Conservation (phyloP, 2,113 vertebrate species). For the Hippocampus barbouri region DNA sequence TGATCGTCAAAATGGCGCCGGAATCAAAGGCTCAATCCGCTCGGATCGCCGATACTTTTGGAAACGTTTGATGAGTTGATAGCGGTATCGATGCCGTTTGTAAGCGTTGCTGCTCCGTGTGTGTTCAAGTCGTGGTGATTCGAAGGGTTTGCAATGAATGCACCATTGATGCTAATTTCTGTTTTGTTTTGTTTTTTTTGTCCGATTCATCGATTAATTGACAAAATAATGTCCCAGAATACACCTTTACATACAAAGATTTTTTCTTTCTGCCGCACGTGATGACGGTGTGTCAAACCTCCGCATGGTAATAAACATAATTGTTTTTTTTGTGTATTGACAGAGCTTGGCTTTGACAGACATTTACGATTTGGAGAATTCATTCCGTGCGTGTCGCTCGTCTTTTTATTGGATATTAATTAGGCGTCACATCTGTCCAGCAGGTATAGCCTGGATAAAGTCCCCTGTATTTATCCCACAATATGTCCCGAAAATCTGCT, state of each 20-base stretch:
- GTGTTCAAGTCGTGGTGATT: too few relatives aligned
- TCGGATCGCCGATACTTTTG: constrained; percentile 7
- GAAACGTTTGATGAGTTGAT: background rate
- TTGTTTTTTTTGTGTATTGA: background rate
- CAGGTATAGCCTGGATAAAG: constrained; percentile 63
- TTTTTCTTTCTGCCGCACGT: too few relatives aligned
- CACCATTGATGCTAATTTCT: too few relatives aligned
- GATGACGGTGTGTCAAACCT: too few relatives aligned
- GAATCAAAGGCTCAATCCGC: constrained; percentile 18
- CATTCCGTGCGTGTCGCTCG: background rate
- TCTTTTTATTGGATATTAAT: constrained; percentile 50
- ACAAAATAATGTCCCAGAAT: too few relatives aligned
- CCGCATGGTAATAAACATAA: too few relatives aligned
- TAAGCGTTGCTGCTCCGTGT: too few relatives aligned
- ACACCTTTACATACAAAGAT: too few relatives aligned
- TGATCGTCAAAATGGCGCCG: constrained; percentile 32
- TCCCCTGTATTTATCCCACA: constrained; percentile 72
- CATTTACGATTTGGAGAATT: background rate
- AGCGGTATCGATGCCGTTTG: too few relatives aligned
- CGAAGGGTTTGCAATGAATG: too few relatives aligned
- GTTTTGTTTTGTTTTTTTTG: too few relatives aligned
- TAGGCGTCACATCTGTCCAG: constrained; percentile 67
- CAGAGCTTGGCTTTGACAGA: background rate
- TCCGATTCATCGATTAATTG: too few relatives aligned
- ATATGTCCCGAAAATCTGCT: constrained; percentile 73